Evolutionary conservation across 1,140 invertebrate species (phyloP), one percentile per base, ranked within the genome.

Genomic region (Psix sp.): DNA sequence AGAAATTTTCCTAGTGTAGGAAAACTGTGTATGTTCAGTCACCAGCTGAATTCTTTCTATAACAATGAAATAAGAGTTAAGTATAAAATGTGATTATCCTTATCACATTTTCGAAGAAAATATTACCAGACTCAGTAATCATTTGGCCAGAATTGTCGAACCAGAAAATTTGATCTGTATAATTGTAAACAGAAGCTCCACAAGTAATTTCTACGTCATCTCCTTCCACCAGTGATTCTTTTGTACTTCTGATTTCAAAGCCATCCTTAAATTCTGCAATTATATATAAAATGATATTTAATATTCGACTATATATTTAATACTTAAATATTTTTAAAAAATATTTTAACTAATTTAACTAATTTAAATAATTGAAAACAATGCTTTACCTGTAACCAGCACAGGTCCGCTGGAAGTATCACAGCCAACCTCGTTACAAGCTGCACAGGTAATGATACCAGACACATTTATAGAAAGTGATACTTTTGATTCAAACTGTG

Each of bases 181-280:
- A 91, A 74, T 90, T 88, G 46, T 90, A 89, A 13, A 88, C 77
- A 1, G 90, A 87, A 1, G 88, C 90, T 3, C 84, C 88, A 76
- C 91, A 92, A 10, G 78, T 87, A 0, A 91, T 46, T 29, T 77
- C 82, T 2, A 90, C 39, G 45, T 88, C 62, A 52, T 92, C 91
- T 1, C 89, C 89, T 31, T 80, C 82, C 0, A 89, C 84, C 3
- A 90, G 80, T 18, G 77, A 62, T 3, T 78, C 66, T n/a, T 74
- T 78, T 59, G 49, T 80, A 40, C 80, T 79, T 13, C 84, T 77
- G 40, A 84, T 80, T 10, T 79, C 83, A 49, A 89, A 84, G 16
- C 83, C 85, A 14, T 84, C 86, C 3, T 78, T 57, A 15, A 86
- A 77, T 78, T 89, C 86, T 84, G 57, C 0, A 39, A 77, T 15